These are phyloP conservation scores for Drosophila antonietae DNA, from an alignment of 2,888 invertebrate species.

Conservation along the genomic window DNA sequence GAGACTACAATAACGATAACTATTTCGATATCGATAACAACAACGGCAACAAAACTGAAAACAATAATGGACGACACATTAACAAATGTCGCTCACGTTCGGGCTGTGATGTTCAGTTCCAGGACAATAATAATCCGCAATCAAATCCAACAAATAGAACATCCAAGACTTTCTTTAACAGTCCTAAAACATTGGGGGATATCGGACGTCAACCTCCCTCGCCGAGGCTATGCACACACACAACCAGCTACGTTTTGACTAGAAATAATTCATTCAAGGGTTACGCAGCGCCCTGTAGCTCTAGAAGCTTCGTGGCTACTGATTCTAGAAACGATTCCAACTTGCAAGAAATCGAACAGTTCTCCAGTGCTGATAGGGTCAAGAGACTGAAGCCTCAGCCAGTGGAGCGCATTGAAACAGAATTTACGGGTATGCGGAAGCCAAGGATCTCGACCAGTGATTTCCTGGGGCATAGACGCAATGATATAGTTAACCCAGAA, in stretches of 20 bases:
- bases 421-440: background rate
- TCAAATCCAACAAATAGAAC: background rate
- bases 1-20: background rate
- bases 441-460: background rate
- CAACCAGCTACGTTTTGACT: background rate
- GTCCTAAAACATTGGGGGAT: background rate
- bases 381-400: background rate
- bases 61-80: background rate
- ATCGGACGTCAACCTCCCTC: background rate
- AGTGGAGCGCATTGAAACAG: background rate
- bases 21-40: background rate
- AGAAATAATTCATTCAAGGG: background rate
- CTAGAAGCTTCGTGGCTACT: background rate
- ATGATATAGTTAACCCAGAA: background rate
- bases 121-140: background rate
- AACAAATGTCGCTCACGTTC: slow-evolving; percentile 35
- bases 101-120: slow-evolving; percentile 41
- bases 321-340: background rate
- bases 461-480: background rate
- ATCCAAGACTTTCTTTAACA: background rate
- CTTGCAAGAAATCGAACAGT: background rate
- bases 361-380: background rate
- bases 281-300: background rate
- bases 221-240: background rate
- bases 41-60: background rate